phyloP scores from a whole-genome alignment of 2,797 vertebrate species.

The Hippocampus kuda region DNA sequence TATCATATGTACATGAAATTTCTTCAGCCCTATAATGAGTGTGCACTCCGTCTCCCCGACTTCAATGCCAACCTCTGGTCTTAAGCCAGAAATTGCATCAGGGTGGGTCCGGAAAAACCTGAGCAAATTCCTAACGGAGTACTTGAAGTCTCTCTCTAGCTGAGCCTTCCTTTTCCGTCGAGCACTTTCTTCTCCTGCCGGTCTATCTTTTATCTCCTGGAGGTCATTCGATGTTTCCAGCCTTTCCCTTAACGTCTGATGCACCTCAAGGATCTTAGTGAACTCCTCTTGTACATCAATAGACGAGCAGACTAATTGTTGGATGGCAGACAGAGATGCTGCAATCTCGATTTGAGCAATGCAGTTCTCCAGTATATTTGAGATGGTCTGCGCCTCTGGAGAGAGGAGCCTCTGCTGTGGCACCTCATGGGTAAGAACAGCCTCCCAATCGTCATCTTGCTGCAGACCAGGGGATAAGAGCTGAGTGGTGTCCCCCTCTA shows the following conservation, averaged over 20 bases:
- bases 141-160: slow-evolving; percentile 42
- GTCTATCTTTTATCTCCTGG: background rate
- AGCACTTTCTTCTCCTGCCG: background rate
- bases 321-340: slow-evolving; percentile 51
- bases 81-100: slow-evolving; percentile 35
- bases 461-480: slow-evolving; percentile 9
- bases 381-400: slow-evolving; percentile 63
- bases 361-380: slow-evolving; percentile 68
- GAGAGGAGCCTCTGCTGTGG: slow-evolving; percentile 34
- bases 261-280: slow-evolving; percentile 41
- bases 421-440: background rate
- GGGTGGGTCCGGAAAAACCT: slow-evolving; percentile 54
- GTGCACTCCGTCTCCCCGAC: slow-evolving; percentile 17
- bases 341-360: slow-evolving; percentile 65
- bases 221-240: slow-evolving; percentile 37
- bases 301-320: slow-evolving; percentile 23
- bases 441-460: slow-evolving; percentile 13
- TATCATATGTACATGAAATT: slow-evolving; percentile 58
- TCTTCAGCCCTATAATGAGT: slow-evolving; percentile 51
- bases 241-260: slow-evolving; percentile 46
- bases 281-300: slow-evolving; percentile 38
- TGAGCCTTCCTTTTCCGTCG: slow-evolving; percentile 9
- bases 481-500: background rate
- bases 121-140: slow-evolving; percentile 65
- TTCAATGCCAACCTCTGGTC: slow-evolving; percentile 15